These are phyloP conservation scores for Pandemis corylana DNA, from an alignment of 2,888 invertebrate species.

Conservation along the genomic window DNA sequence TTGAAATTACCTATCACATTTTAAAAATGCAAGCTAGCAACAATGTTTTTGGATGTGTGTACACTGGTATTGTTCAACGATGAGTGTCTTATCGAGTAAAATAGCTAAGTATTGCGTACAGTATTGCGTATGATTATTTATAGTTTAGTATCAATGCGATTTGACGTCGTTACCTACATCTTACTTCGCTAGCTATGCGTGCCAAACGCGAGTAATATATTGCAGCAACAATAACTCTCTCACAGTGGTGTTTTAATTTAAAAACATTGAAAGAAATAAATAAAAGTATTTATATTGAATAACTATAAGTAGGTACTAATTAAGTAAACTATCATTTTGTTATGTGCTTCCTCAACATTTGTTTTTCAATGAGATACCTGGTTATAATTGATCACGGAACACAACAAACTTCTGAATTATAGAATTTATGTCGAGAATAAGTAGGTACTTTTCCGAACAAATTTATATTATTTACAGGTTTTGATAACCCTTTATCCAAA, in stretches of 20 bases:
- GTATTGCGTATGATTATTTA: conserved; percentile 15
- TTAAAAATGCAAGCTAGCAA: not conserved
- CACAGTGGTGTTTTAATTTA: not conserved
- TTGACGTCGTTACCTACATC: conserved; percentile 8
- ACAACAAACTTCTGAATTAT: too few relatives aligned
- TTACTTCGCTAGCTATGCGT: conserved; percentile 5
- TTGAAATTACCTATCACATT: too few relatives aligned
- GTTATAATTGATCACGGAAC: too few relatives aligned
- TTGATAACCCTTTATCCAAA: too few relatives aligned
- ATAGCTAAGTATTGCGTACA: not conserved
- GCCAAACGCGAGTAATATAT: conserved; percentile 12
- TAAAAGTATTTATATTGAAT: too few relatives aligned
- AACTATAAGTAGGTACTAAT: too few relatives aligned
- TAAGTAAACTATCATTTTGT: too few relatives aligned
- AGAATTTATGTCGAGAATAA: too few relatives aligned
- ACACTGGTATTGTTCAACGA: not conserved
- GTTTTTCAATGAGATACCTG: too few relatives aligned
- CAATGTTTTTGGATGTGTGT: not conserved
- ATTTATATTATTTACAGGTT: too few relatives aligned
- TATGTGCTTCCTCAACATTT: too few relatives aligned
- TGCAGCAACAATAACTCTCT: conserved; percentile 42
- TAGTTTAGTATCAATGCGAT: conserved; percentile 11
- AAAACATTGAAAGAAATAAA: not conserved
- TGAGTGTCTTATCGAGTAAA: conserved; percentile 9
- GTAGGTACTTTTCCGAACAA: too few relatives aligned